A percentile compares a stretch with the other conserved stretches of the same genome.
phyloP scores from a whole-genome alignment of 2,888 invertebrate genomes.

The Psylliodes chrysocephalus region DNA sequence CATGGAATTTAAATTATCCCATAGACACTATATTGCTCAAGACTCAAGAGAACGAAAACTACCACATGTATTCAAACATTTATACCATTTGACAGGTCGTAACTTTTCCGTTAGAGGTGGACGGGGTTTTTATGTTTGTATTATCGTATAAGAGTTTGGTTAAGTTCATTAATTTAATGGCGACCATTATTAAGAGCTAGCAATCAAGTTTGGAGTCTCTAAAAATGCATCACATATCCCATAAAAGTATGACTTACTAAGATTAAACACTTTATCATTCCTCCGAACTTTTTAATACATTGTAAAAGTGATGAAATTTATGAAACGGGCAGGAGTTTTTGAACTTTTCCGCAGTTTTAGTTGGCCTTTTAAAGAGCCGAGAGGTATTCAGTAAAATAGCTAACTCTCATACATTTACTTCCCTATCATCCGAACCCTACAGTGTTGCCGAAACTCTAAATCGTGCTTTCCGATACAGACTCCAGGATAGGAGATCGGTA shows the following conservation, averaged over 20 bases:
- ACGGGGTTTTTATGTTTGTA: too few relatives aligned
- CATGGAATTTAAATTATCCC: too few relatives aligned
- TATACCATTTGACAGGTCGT: too few relatives aligned
- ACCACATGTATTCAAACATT: too few relatives aligned
- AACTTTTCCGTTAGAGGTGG: too few relatives aligned
- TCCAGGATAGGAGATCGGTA: too few relatives aligned
- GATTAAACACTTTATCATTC: constrained; percentile 56
- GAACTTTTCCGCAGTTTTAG: constrained; percentile 46
- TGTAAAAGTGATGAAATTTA: constrained; percentile 55
- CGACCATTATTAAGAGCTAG: constrained; percentile 8
- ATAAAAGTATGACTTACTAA: constrained; percentile 49
- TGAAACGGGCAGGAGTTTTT: constrained; percentile 49
- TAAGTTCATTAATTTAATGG: constrained; percentile 1
- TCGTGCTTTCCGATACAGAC: too few relatives aligned
- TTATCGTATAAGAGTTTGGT: background rate
- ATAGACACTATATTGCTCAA: too few relatives aligned
- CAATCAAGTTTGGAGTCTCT: constrained; percentile 8
- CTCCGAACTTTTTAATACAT: constrained; percentile 56
- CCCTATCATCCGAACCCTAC: constrained; percentile 3
- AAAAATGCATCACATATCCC: constrained; percentile 13
- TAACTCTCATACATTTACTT: constrained; percentile 44
- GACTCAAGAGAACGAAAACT: too few relatives aligned
- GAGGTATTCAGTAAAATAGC: constrained; percentile 57
- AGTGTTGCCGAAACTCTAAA: constrained; percentile 1
- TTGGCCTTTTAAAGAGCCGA: constrained; percentile 52